Base-by-base conservation (phyloP, 2,113 vertebrate genomes). In the Neogale vison region DNA sequence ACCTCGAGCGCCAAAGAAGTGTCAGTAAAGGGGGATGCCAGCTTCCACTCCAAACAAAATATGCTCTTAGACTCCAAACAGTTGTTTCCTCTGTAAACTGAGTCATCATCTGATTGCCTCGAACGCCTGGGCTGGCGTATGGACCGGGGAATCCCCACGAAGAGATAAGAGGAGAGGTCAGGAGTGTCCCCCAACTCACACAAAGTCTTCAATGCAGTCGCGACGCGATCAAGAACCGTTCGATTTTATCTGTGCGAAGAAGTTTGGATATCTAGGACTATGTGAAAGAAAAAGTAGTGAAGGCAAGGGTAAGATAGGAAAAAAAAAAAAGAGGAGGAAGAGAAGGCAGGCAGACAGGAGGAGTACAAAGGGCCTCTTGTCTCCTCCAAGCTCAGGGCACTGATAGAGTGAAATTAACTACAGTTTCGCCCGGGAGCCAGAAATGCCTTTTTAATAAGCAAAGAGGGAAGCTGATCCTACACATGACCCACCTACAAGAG, bases 401-500 rank as follows among this genome's bases (percentile, higher is more conserved):
- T 31, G 89, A 96, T 14, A 86, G 67, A 74, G 42, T 10, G 69
- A 96, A 93, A 88, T 77, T 61, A 89, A 94, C 65, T 59, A 67
- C 77, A 76, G 79, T 67, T 71, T 93, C 79, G 47, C 36, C 79
- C 10, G 1, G 72, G 69, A 92, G 92, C 88, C 91, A 92, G 71
- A 93, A 93, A 92, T 42, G 50, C 50, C 86, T 89, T 82, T 83
- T 96, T 81, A 93, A 97, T 57, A 93, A 89, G 96, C 63, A 76
- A 85, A 90, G 61, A 47, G 59, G 80, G 90, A 88, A 95, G 77
- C 59, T 85, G 59, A 89, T 83, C 52, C 85, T 86, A 29, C 86
- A 82, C 36, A n/a, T 1, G 69, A 63, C 59, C 59, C 39, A 36
- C 84, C 84, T 59, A 17, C 0, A 10, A 50, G 57, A 63, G 67